Conservation (phyloP, 2,888 invertebrate genomes). For the Hypsopygia costalis region DNA sequence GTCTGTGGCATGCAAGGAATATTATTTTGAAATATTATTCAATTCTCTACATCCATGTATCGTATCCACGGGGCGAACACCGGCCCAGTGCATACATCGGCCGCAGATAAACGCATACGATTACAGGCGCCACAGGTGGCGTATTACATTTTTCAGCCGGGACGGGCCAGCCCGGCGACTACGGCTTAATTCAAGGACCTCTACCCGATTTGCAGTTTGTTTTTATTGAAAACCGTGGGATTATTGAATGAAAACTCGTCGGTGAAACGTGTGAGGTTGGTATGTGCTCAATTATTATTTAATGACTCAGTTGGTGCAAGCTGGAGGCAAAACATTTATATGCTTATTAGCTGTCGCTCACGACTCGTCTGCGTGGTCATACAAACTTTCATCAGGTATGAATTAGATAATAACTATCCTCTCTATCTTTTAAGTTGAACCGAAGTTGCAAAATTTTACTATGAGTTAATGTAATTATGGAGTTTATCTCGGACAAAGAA, state of each 20-base stretch:
- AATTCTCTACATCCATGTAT: slow-evolving; percentile 39
- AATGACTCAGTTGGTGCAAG: too few species aligned
- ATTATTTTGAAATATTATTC: slow-evolving; percentile 3
- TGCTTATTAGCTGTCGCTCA: too few species aligned
- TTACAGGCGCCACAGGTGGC: slow-evolving; percentile 77
- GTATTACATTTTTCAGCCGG: slow-evolving; percentile 76
- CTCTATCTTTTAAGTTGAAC: too few species aligned
- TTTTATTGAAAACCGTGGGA: slow-evolving; percentile 68
- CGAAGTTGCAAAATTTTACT: too few species aligned
- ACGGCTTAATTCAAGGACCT: slow-evolving; percentile 63
- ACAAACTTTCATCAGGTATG: too few species aligned
- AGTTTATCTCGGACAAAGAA: too few species aligned
- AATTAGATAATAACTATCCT: too few species aligned
- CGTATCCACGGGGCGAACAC: slow-evolving; percentile 28
- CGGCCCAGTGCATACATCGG: slow-evolving; percentile 55
- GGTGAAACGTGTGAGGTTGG: slow-evolving; percentile 8
- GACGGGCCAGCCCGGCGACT: slow-evolving; percentile 47
- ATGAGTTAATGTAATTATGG: too few species aligned
- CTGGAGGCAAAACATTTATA: too few species aligned
- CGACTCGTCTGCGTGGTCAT: too few species aligned
- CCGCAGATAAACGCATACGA: slow-evolving; percentile 77
- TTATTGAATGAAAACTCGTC: slow-evolving; percentile 20
- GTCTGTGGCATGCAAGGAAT: too few species aligned
- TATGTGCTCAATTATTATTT: background rate
- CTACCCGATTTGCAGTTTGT: slow-evolving; percentile 60